Percentiles rank a stretch among this genome's conserved stretches.
Conservation (phyloP, 2,113 vertebrate genomes). For the Rhinichthys klamathensis region DNA sequence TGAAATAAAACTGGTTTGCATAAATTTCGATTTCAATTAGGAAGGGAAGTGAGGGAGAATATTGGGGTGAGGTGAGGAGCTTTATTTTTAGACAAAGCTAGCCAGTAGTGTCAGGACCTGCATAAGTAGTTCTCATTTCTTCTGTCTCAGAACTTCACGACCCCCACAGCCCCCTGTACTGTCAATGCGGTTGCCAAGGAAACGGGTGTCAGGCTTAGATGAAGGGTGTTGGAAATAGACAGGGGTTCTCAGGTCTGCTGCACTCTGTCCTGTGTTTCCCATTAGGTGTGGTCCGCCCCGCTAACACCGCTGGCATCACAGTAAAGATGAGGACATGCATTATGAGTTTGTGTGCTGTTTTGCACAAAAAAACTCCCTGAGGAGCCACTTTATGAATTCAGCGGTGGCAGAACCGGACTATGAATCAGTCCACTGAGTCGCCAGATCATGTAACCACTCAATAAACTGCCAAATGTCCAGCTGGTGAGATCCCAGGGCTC, state of each 20-base stretch:
- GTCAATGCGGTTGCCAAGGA: slow-evolving; percentile 74
- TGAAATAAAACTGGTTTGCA: slow-evolving; percentile 51
- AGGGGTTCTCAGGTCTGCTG: slow-evolving; percentile 45
- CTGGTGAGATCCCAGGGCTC: slow-evolving; percentile 61
- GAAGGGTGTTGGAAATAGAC: slow-evolving; percentile 64
- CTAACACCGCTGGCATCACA: background rate
- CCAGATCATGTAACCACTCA: slow-evolving; percentile 66
- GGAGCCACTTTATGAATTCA: slow-evolving; percentile 32
- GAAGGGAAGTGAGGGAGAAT: slow-evolving; percentile 12
- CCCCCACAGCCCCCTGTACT: slow-evolving; percentile 59
- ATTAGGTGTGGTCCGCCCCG: background rate
- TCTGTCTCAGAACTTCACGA: slow-evolving; percentile 61
- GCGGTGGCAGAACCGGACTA: slow-evolving; percentile 55
- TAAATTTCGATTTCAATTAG: slow-evolving; percentile 47
- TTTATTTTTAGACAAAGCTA: slow-evolving; percentile 46
- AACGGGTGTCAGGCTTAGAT: slow-evolving; percentile 68
- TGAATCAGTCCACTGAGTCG: slow-evolving; percentile 60
- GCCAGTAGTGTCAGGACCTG: slow-evolving; percentile 49
- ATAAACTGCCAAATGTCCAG: slow-evolving; percentile 65
- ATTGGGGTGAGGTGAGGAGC: slow-evolving; percentile 29
- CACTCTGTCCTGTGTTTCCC: slow-evolving; percentile 1
- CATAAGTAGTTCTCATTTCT: slow-evolving; percentile 55
- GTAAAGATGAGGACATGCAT: background rate
- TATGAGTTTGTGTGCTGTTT: slow-evolving; percentile 14
- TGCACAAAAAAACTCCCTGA: slow-evolving; percentile 16